Conservation (phyloP, 2,113 vertebrate genomes). For the Protomyctophum bolini region DNA sequence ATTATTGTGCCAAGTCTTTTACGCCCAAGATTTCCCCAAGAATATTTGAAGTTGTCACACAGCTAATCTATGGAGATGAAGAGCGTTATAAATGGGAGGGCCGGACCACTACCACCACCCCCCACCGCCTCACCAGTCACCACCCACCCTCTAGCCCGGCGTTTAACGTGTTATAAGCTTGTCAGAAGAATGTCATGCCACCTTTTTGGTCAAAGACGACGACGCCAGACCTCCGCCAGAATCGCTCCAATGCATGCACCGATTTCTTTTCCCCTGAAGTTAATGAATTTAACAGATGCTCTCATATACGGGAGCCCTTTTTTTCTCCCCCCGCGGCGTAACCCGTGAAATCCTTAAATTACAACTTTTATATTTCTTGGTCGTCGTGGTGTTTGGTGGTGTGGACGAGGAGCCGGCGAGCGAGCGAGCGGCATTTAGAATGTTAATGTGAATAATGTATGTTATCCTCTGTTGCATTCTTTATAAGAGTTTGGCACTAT, state of each 20-base stretch:
- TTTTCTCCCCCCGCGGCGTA: constrained; percentile 11
- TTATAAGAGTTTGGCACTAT: constrained; percentile 75
- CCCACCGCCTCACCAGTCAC: not conserved
- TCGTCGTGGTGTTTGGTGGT: constrained; percentile 37
- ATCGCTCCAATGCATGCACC: constrained; percentile 28
- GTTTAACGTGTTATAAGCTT: constrained; percentile 38
- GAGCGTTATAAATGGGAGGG: constrained; percentile 64
- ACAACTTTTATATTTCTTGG: constrained; percentile 49
- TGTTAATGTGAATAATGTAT: constrained; percentile 78
- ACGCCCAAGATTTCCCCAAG: constrained; percentile 31
- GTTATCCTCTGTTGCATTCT: constrained; percentile 78
- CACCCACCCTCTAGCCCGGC: constrained; percentile 20
- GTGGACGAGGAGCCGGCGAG: constrained; percentile 59
- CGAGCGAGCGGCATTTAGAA: constrained; percentile 59
- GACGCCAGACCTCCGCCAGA: constrained; percentile 16
- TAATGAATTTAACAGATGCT: constrained; percentile 52
- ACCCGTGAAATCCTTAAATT: constrained; percentile 64
- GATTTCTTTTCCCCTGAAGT: constrained; percentile 53
- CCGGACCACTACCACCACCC: constrained; percentile 16
- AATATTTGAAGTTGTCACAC: constrained; percentile 77
- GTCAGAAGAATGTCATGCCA: constrained; percentile 60
- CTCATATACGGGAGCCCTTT: constrained; percentile 31
- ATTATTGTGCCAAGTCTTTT: constrained; percentile 41
- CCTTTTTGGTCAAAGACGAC: constrained; percentile 55
- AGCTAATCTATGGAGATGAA: constrained; percentile 65